phyloP scores from a whole-genome alignment of 64 coral and sea anemone genomes.

The Trachythela sp. region DNA sequence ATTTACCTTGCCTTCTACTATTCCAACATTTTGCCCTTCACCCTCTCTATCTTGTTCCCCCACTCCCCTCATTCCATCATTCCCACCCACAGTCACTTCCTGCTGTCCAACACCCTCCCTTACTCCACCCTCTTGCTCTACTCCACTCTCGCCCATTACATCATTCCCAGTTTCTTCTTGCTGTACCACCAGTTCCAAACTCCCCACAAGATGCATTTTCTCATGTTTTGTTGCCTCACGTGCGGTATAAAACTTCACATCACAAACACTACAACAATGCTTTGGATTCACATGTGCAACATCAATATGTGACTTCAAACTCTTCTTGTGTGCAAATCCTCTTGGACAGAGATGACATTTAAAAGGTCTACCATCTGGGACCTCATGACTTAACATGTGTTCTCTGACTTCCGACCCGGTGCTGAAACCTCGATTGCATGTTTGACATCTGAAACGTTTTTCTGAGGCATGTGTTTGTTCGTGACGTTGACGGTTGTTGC shows the following conservation, averaged over 20 bases:
- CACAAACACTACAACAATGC: neutral
- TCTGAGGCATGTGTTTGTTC: neutral
- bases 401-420: neutral
- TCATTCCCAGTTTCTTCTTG: neutral
- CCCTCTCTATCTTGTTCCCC: too few species aligned
- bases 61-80: too few species aligned
- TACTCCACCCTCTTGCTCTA: too few species aligned
- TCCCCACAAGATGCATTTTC: neutral
- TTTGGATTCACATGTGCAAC: neutral
- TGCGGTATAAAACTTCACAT: neutral
- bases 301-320: neutral
- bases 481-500: neutral
- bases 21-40: too few species aligned
- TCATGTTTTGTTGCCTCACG: neutral
- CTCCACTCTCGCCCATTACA: neutral
- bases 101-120: too few species aligned
- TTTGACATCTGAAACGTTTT: neutral
- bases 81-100: too few species aligned
- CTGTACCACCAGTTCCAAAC: neutral
- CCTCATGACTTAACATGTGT: neutral
- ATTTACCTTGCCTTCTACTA: too few species aligned
- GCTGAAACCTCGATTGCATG: neutral
- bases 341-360: neutral
- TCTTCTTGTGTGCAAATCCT: neutral
- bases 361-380: neutral